These are phyloP conservation scores for Rhorus exstirpatorius DNA, from an alignment of 2,888 invertebrate genomes.

Conservation along the genomic window DNA sequence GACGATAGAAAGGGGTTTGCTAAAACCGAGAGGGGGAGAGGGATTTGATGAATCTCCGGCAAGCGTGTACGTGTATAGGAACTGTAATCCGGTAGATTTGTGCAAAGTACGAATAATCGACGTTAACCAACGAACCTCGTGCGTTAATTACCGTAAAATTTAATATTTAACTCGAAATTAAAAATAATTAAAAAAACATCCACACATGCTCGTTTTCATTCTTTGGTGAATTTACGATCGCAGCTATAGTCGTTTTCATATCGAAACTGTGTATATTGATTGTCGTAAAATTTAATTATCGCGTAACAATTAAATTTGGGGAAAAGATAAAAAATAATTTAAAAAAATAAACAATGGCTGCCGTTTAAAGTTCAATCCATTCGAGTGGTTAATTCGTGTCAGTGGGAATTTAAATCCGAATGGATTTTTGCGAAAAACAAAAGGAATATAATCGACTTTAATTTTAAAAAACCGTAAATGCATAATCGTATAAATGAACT, in stretches of 20 bases:
- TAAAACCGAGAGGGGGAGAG: constrained; percentile 33
- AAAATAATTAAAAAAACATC: constrained; percentile 4
- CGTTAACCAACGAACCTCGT: constrained; percentile 40
- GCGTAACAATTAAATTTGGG: not conserved
- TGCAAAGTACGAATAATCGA: constrained; percentile 42
- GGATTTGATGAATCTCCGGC: constrained; percentile 37
- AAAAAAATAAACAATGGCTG: constrained; percentile 6
- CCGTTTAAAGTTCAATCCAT: constrained; percentile 18
- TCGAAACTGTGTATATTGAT: not conserved
- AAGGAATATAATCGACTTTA: no score
- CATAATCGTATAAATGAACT: no score
- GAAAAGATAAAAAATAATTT: no score
- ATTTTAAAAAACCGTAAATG: no score
- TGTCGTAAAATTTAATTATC: constrained; percentile 19
- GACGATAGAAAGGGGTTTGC: constrained; percentile 30
- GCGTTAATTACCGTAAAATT: constrained; percentile 54
- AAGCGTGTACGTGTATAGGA: not conserved
- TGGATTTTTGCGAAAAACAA: no score
- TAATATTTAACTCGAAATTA: constrained; percentile 12
- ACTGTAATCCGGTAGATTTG: constrained; percentile 31
- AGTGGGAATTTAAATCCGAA: no score
- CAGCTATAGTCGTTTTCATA: not conserved
- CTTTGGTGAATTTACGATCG: not conserved
- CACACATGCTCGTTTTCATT: not conserved
- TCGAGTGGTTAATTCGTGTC: no score